Conservation (phyloP, 2,888 invertebrate genomes). For the Brachyopa scutellaris region DNA sequence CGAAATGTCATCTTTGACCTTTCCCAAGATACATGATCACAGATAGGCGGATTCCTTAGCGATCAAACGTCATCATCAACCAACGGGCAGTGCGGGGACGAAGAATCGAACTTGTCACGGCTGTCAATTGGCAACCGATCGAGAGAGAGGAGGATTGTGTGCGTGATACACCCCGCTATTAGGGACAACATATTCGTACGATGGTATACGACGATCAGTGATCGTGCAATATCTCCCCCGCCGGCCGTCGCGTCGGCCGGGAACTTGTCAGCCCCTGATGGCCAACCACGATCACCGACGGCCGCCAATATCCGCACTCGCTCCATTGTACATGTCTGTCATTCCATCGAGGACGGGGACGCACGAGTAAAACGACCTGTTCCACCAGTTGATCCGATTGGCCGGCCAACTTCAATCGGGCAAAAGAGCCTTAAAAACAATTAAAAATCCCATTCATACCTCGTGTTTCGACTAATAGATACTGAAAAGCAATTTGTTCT, state of each 20-base stretch:
- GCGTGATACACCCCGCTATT: constrained; percentile 59
- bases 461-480: constrained; percentile 69
- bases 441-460: constrained; percentile 56
- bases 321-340: constrained; percentile 54
- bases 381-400: constrained; percentile 18
- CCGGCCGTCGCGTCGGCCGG: too few relatives aligned
- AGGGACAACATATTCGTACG: constrained; percentile 10
- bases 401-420: constrained; percentile 15
- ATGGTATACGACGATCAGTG: constrained; percentile 11
- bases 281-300: background rate
- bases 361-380: constrained; percentile 20
- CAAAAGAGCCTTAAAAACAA: constrained; percentile 55
- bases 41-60: constrained; percentile 43
- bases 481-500: constrained; percentile 71
- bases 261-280: constrained; percentile 36
- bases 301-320: constrained; percentile 15
- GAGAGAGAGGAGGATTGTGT: constrained; percentile 10
- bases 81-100: background rate
- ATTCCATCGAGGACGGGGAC: constrained; percentile 13
- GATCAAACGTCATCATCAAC: constrained; percentile 1
- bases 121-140: constrained; percentile 55
- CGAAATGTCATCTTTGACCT: constrained; percentile 59
- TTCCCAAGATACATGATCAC: constrained; percentile 47
- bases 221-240: constrained; percentile 53
- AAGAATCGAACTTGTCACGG: constrained; percentile 58